Evolutionary conservation across 2,797 vertebrate genomes (phyloP), one percentile per base, ranked within the genome.

Genomic region (Oryzias sinensis): DNA sequence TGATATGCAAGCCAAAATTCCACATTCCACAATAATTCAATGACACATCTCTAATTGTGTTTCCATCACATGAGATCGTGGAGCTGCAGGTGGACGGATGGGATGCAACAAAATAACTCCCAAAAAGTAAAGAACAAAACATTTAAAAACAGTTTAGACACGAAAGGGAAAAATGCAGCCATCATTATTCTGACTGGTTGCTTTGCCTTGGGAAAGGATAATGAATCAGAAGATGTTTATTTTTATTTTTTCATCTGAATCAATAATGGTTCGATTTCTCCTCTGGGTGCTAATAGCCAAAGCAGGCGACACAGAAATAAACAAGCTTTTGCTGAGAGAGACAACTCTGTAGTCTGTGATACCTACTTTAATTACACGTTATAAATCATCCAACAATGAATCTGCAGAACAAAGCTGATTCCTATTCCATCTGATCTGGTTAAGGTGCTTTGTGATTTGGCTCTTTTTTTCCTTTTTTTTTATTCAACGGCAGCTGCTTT

Each of bases 251-350:
- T 56, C 74, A 53, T 66, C 66, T 66, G 59, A 74, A 78, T 90
- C 86, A 72, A 88, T 89, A 85, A 58, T 49, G 73, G 88, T 61
- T 89, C 85, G 78, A 90, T 90, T 88, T 40, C 43, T 79, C 71
- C 74, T 78, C 63, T 62, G 82, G 81, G 66, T 81, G 64, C 79
- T 76, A 81, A 88, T 86, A 74, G 77, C 62, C 64, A 67, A 53
- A 68, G 66, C 57, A 52, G 56, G 74, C 68, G 78, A 77, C 70
- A 74, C 56, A 77, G 74, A 84, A 83, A 77, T 77, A 84, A 88
- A 82, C 76, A 78, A 14, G 55, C 54, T 62, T 70, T 43, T 81
- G 60, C 59, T 40, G 49, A 75, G 61, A 53, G 70, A 70, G 56
- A 73, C 58, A 54, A 49, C 67, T 73, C 58, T 55, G 49, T 52